phyloP scores from a whole-genome alignment of 2,888 invertebrate genomes.

The Melinopterus prodromus region DNA sequence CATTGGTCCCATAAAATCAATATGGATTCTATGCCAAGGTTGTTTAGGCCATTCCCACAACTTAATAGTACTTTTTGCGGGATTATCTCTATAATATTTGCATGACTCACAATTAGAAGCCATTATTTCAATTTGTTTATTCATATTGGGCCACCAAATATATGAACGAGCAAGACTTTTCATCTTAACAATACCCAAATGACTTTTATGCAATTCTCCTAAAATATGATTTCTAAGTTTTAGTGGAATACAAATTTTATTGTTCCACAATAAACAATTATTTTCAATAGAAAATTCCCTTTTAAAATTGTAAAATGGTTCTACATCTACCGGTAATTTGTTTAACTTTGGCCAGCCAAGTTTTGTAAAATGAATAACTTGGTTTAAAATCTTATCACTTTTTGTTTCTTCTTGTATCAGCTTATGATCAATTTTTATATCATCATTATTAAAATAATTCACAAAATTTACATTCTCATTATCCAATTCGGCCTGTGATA shows the following conservation, averaged over 20 bases:
- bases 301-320: neutral
- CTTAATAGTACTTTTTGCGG: conserved; percentile 10
- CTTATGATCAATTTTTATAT: conserved; percentile 7
- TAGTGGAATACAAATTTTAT: conserved; percentile 19
- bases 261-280: conserved; percentile 14
- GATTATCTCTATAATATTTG: conserved; percentile 8
- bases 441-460: neutral
- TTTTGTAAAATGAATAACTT: neutral
- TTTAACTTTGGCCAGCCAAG: neutral
- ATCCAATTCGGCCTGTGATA: neutral
- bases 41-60: conserved; percentile 21
- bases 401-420: neutral
- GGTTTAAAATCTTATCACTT: neutral
- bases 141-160: conserved; percentile 15
- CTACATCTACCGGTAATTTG: no score
- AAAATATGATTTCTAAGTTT: conserved; percentile 10
- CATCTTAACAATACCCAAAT: neutral
- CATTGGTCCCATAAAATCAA: neutral
- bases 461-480: neutral
- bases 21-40: conserved; percentile 16
- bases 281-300: conserved; percentile 8
- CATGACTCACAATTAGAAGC: conserved; percentile 4
- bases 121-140: conserved; percentile 6
- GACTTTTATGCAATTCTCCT: conserved; percentile 8
- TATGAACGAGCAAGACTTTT: neutral